These are phyloP conservation scores for Rousettus leschenaultii DNA, from an alignment of 2,113 vertebrate genomes.

Conservation along the genomic window DNA sequence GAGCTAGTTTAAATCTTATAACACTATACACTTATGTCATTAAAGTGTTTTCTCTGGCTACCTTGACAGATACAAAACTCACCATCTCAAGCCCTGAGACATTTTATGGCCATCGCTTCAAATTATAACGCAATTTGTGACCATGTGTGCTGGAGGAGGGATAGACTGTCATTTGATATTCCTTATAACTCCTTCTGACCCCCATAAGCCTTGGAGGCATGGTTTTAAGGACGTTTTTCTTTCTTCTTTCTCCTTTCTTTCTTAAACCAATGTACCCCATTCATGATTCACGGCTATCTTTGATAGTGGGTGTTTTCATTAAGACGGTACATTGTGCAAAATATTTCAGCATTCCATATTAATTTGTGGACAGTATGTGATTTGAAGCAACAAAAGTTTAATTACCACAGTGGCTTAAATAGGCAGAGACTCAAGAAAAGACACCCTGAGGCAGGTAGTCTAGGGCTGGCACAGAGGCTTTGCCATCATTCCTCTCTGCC, in stretches of 20 bases:
- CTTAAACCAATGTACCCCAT: not conserved
- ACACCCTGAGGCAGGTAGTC: not conserved
- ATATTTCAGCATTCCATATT: not conserved
- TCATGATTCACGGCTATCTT: not conserved
- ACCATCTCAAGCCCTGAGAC: not conserved
- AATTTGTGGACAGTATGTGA: not conserved
- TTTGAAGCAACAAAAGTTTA: not conserved
- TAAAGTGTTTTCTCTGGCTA: not conserved
- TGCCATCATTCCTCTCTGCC: not conserved
- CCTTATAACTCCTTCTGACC: not conserved
- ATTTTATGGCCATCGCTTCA: not conserved
- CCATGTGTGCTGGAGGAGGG: not conserved
- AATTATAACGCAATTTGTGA: not conserved
- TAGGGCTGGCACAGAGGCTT: not conserved
- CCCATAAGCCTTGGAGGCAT: not conserved
- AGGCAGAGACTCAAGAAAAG: not conserved
- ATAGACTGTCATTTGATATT: not conserved
- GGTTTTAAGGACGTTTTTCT: not conserved
- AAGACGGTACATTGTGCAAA: not conserved
- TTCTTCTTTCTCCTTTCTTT: not conserved
- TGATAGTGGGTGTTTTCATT: not conserved
- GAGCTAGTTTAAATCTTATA: not conserved
- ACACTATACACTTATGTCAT: not conserved
- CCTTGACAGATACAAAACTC: not conserved
- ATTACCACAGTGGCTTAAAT: not conserved